Conservation (phyloP, 2,797 vertebrate species). For the Balearica regulorum region DNA sequence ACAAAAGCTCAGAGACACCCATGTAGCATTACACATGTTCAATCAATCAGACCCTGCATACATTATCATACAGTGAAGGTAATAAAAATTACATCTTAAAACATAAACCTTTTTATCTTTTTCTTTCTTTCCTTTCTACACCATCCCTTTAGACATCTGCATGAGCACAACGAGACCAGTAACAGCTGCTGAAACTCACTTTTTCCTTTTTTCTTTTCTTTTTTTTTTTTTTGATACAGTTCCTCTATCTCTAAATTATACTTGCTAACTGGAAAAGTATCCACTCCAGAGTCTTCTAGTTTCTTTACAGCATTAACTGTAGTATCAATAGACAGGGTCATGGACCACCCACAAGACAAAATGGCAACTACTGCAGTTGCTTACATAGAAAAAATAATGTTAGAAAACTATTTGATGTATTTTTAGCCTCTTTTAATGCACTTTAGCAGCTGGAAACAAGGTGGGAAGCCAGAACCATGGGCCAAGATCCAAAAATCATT, state of each 20-base stretch:
- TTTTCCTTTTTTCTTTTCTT: background rate
- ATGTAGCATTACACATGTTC: background rate
- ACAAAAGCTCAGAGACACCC: background rate
- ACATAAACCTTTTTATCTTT: background rate
- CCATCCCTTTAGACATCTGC: background rate
- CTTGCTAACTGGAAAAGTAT: background rate
- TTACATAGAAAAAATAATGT: background rate
- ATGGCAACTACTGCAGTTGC: background rate
- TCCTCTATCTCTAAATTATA: background rate
- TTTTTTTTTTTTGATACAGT: background rate
- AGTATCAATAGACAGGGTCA: background rate
- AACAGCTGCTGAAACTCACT: background rate
- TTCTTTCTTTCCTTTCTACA: background rate
- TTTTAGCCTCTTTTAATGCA: conserved; percentile 28
- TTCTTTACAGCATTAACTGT: background rate
- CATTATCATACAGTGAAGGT: background rate
- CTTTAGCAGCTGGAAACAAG: conserved; percentile 42
- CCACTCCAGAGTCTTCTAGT: background rate
- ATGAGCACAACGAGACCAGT: background rate
- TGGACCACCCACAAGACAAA: conserved; percentile 17
- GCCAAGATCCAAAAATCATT: background rate
- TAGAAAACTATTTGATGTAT: background rate
- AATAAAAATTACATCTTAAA: background rate
- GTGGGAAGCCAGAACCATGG: background rate
- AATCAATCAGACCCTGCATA: background rate